Evolutionary conservation across 2,888 invertebrate genomes (phyloP), one percentile per base, ranked within the genome.

Genomic region (Cheilosia pagana): DNA sequence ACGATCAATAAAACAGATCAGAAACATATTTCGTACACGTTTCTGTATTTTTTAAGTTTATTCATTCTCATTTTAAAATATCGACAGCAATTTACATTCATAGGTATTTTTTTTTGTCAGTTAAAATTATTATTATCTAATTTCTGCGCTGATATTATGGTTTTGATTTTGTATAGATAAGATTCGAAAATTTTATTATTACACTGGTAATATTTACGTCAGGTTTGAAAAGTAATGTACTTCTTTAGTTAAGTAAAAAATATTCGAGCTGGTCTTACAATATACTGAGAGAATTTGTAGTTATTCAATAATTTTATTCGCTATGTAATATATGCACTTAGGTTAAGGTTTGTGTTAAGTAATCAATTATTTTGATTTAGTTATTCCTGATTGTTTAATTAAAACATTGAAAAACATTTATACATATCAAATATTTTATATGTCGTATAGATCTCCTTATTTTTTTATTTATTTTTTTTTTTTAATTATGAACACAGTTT

Each of bases 1-100:
- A n/a, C n/a, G n/a, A n/a, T n/a, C n/a, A n/a, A n/a, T n/a, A n/a
- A n/a, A n/a, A n/a, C n/a, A n/a, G n/a, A n/a, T n/a, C n/a, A n/a
- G n/a, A n/a, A n/a, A n/a, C n/a, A n/a, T n/a, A n/a, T 50, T 50
- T 14, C 14, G 5, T 14, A 43, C 10, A 45, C 65, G 59, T 67
- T 45, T 8, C 3, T 57, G 72, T 50, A 41, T 59, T 43, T 43
- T 71, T 74, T 25, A 53, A 63, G 31, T 83, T 83, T 78, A 83
- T 83, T 83, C 59, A 74, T 79, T 79, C 74, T 14, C 79, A 74
- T 79, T 79, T 79, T 63, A 83, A 83, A 83, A 79, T 79, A 83
- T 79, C 79, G 83, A 83, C 83, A 83, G 68, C 79, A 79, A 79
- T 83, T 75, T 79, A 79, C 79, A 79, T 53, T 65, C 53, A 74